Percentiles rank a stretch among this genome's conserved stretches.
Conservation (phyloP, 2,888 invertebrate species). For the Dorcus hopei region DNA sequence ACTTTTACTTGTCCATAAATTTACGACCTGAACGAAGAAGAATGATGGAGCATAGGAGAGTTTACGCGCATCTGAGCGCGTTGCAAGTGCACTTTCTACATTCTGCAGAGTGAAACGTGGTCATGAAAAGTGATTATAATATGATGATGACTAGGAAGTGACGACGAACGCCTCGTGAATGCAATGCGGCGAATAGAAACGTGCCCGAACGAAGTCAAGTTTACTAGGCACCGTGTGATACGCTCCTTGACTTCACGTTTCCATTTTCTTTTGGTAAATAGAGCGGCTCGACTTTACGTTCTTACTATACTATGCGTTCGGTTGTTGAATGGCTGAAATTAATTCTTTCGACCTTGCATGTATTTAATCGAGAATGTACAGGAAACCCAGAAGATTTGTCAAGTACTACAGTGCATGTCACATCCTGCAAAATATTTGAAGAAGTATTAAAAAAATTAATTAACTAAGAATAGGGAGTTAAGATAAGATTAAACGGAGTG, state of each 20-base stretch:
- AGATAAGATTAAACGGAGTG: too few species aligned
- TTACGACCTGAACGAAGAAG: too few species aligned
- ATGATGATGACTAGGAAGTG: conserved; percentile 17
- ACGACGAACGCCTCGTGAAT: neutral
- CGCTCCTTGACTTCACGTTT: conserved; percentile 8
- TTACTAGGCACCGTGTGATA: neutral
- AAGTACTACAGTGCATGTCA: too few species aligned
- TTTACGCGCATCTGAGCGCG: too few species aligned
- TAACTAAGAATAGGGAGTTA: too few species aligned
- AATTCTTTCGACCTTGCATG: too few species aligned
- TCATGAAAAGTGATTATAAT: neutral
- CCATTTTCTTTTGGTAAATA: conserved; percentile 13
- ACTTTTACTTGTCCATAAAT: too few species aligned
- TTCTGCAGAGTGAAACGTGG: neutral
- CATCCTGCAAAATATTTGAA: too few species aligned
- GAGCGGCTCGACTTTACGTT: conserved; percentile 9
- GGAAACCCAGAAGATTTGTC: too few species aligned
- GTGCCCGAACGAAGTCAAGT: conserved; percentile 1
- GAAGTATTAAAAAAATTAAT: too few species aligned
- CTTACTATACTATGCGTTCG: neutral
- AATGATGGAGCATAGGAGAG: too few species aligned
- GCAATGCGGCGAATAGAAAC: conserved; percentile 1
- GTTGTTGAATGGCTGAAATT: neutral
- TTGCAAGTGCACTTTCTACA: conserved; percentile 19
- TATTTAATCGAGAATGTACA: too few species aligned